These are phyloP conservation scores for Neotoma lepida DNA, from an alignment of 2,113 vertebrate species.

Conservation along the genomic window DNA sequence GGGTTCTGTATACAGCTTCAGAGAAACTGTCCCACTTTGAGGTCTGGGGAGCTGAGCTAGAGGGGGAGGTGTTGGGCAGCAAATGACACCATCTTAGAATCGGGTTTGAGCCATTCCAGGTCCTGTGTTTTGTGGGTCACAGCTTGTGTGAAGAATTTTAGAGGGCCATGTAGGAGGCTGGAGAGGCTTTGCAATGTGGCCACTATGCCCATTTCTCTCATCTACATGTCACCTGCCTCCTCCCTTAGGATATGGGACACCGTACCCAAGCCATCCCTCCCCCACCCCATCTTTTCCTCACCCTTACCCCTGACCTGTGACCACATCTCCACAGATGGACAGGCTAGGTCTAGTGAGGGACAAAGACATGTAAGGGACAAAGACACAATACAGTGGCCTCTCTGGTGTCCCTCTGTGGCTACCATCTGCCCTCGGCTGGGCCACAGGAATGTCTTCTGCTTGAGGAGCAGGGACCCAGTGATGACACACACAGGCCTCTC, in stretches of 20 bases:
- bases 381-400: neutral
- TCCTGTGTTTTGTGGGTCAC: no score
- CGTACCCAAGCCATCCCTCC: neutral
- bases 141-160: neutral
- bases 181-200: no score
- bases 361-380: neutral
- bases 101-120: no score
- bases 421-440: neutral
- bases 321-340: neutral
- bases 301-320: neutral
- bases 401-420: neutral
- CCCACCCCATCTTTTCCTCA: neutral
- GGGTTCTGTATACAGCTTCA: no score
- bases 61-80: neutral
- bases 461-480: neutral
- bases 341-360: neutral
- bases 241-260: neutral
- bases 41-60: neutral
- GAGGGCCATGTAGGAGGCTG: neutral
- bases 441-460: slow-evolving; percentile 43
- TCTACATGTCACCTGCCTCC: neutral
- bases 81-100: neutral
- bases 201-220: neutral
- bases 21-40: neutral
- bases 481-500: neutral